Evolutionary conservation across 2,113 vertebrate genomes (phyloP).

Genomic region (Lutjanus erythropterus): DNA sequence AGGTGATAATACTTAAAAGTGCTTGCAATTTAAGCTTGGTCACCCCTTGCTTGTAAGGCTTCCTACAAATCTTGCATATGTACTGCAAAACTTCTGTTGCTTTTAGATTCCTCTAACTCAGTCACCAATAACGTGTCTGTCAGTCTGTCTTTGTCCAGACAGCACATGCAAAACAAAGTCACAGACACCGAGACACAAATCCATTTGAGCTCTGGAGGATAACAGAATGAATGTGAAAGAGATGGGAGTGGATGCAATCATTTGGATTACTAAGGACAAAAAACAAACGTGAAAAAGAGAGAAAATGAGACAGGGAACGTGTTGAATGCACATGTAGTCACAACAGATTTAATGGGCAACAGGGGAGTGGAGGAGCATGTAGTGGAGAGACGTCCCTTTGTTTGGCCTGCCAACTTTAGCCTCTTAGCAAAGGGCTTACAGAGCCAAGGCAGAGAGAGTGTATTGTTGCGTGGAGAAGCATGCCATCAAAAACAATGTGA

Average conservation of each 20-base stretch:
- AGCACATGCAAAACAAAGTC: constrained; percentile 24
- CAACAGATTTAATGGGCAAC: constrained; percentile 54
- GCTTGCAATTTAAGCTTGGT: neutral
- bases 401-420: constrained; percentile 70
- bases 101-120: constrained; percentile 16
- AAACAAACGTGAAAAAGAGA: neutral
- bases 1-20: no score
- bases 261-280: constrained; percentile 35
- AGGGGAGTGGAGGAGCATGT: constrained; percentile 44
- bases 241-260: constrained; percentile 27
- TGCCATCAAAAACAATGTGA: constrained; percentile 62
- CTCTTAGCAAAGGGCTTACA: constrained; percentile 72
- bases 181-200: constrained; percentile 6
- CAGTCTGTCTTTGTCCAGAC: constrained; percentile 24
- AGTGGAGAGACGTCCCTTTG: constrained; percentile 56
- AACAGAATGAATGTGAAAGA: constrained; percentile 36
- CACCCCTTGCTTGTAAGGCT: neutral
- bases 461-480: constrained; percentile 70
- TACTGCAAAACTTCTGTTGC: neutral
- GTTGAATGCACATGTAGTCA: constrained; percentile 33
- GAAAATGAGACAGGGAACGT: neutral
- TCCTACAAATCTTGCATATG: neutral
- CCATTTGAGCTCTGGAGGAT: constrained; percentile 41
- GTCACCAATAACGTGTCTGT: constrained; percentile 7
- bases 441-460: constrained; percentile 52